Evolutionary conservation across 2,888 invertebrate genomes (phyloP), one percentile per base, ranked within the genome.

Genomic region (Micropterix aruncella): DNA sequence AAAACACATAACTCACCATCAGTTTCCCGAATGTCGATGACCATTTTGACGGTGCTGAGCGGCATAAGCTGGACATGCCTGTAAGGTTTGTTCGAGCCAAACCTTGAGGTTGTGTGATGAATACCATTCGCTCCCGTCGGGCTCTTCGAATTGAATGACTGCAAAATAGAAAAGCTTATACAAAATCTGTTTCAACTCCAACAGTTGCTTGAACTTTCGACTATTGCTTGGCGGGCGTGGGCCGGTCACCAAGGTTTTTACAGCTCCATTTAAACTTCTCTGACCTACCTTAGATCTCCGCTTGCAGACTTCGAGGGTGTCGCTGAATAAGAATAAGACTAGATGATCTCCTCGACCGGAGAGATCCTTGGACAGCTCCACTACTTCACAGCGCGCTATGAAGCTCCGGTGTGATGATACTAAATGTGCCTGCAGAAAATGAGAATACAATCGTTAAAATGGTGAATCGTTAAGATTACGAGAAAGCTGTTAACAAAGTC

Each of bases 401-500:
- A 94, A 93, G 55, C 79, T 83, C 44, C 95, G 79, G 65, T 94
- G 93, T 3, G 95, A 93, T 4, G 93, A 94, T 37, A 95, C 84
- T 52, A 96, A 73, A 60, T 92, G 87, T 1, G 94, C 83, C 87
- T 89, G 65, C 19, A n/a, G n/a, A n/a, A n/a, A n/a, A n/a, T n/a
- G n/a, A n/a, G n/a, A n/a, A n/a, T n/a, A n/a, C n/a, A n/a, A n/a
- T n/a, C n/a, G n/a, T n/a, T n/a, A n/a, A n/a, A n/a, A n/a, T n/a
- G n/a, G n/a, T n/a, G n/a, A n/a, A n/a, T n/a, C n/a, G n/a, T n/a
- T n/a, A n/a, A n/a, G n/a, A n/a, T n/a, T n/a, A n/a, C n/a, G n/a
- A n/a, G n/a, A n/a, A n/a, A n/a, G n/a, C n/a, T n/a, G n/a, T n/a
- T n/a, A n/a, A n/a, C n/a, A n/a, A n/a, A n/a, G n/a, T n/a, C n/a